A percentile compares a stretch with the other conserved stretches of the same genome.
phyloP scores from a whole-genome alignment of 2,888 invertebrate genomes.

The Drosophila borealis region DNA sequence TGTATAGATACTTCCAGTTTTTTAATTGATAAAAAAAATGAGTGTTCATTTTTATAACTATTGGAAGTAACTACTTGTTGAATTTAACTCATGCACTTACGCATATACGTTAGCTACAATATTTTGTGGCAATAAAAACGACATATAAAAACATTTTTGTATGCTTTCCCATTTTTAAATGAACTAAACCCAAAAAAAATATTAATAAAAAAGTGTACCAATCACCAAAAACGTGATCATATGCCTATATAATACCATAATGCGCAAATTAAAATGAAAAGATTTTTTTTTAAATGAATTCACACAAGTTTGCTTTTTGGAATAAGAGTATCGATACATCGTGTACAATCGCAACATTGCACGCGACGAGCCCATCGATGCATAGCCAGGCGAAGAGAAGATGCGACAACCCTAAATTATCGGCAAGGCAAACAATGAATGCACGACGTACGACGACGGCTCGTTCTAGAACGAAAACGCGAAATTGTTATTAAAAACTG shows the following conservation, averaged over 20 bases:
- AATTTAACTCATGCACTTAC: too few species aligned
- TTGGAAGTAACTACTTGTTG: neutral
- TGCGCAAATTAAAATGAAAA: neutral
- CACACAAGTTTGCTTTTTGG: neutral
- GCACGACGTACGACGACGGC: conserved; percentile 57
- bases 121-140: neutral
- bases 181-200: too few species aligned
- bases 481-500: conserved; percentile 62
- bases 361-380: conserved; percentile 7
- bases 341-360: neutral
- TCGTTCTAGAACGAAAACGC: conserved; percentile 64
- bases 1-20: too few species aligned
- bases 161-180: too few species aligned
- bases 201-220: too few species aligned
- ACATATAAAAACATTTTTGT: too few species aligned
- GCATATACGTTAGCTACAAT: neutral
- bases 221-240: too few species aligned
- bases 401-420: conserved; percentile 51
- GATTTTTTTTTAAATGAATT: neutral
- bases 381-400: conserved; percentile 7
- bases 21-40: too few species aligned
- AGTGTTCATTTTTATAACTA: too few species aligned
- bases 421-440: conserved; percentile 63
- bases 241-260: too few species aligned
- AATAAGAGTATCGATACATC: conserved; percentile 29